Base-by-base conservation (phyloP, 2,888 invertebrate species). In the Eudemis profundana region DNA sequence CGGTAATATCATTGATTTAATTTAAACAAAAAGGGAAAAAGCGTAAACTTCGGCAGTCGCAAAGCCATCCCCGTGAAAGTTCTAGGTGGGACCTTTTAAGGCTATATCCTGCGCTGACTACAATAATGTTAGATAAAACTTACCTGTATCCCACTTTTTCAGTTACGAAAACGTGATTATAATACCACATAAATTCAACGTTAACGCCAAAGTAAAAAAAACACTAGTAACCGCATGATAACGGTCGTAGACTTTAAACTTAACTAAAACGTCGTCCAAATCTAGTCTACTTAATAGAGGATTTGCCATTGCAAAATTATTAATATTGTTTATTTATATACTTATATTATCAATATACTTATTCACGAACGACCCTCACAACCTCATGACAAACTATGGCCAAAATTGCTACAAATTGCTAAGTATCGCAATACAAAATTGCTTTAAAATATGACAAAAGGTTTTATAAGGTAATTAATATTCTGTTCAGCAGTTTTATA, bases 191-290 rank as follows among this genome's bases (percentile, higher is more conserved):
- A 23, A 47, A 21, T n/a, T 23, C 5, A 5, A 27, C 27, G 27
- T 23, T 8, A 27, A 5, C 15, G 10, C 38, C 23, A 15, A 10
- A 4, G 7, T 23, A 23, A 54, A 3, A 7, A 42, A 5, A 5
- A 40, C 23, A 2, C 17, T 17, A 8, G 54, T 10, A 40, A 23
- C 40, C 12, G 5, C 40, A 23, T 54, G 54, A 27, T 54, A 54
- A 23, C 40, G 54, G 5, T 17, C 40, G 3, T 23, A 5, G 4
- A 54, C 10, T 40, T 42, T 40, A 27, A 54, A 54, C 12, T 42
- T 54, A 2, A 1, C 27, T 17, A 54, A 12, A 23, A 54, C 15
- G 12, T 67, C 68, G 36, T 68, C 68, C n/a, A 68, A 21, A 17
- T 61, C 15, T 3, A 63, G 27, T 4, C 38, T 64, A 5, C 53